Conservation (phyloP, 2,797 vertebrate species). For the Sebastes cheni region DNA sequence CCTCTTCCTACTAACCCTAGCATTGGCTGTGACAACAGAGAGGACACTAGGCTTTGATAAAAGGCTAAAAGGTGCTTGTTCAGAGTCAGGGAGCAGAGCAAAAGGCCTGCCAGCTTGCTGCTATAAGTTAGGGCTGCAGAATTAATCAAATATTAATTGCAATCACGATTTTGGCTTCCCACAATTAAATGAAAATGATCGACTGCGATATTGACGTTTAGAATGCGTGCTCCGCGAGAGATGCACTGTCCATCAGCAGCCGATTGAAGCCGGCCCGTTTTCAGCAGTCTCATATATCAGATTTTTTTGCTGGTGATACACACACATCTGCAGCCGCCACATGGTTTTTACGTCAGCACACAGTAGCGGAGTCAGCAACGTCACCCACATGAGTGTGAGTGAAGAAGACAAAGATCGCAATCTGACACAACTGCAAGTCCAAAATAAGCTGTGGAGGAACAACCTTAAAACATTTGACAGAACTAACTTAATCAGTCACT, state of each 20-base stretch:
- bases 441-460: not conserved
- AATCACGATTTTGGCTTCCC: not conserved
- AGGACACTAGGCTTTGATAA: not conserved
- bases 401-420: not conserved
- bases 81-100: not conserved
- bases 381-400: not conserved
- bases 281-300: not conserved
- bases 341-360: too few species aligned
- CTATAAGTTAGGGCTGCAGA: not conserved
- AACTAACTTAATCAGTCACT: not conserved
- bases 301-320: too few species aligned
- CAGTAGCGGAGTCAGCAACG: accelerated
- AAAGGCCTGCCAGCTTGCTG: not conserved
- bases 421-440: not conserved
- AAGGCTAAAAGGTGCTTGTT: conserved; percentile 9
- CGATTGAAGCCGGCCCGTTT: too few species aligned
- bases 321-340: too few species aligned
- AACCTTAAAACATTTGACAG: not conserved
- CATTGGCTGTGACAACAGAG: not conserved
- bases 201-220: not conserved
- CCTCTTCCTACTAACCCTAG: not conserved
- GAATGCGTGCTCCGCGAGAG: not conserved
- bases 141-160: not conserved
- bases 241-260: not conserved
- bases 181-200: not conserved